These are phyloP conservation scores for Amblyopsis rosae DNA, from an alignment of 2,113 vertebrate genomes.

Conservation along the genomic window DNA sequence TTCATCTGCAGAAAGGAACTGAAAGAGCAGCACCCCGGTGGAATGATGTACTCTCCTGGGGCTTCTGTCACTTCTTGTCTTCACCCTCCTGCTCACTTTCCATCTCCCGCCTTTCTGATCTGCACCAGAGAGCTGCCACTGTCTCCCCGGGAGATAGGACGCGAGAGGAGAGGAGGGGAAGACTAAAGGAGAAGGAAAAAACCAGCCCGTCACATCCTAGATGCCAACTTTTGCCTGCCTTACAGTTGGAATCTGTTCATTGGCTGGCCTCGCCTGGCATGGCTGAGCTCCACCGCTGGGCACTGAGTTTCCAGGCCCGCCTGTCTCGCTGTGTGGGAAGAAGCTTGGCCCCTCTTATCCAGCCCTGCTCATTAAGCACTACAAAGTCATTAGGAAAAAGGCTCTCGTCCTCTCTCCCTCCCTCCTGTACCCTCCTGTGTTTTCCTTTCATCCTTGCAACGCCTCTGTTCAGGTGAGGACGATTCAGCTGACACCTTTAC, in stretches of 20 bases:
- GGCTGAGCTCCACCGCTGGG: conserved; percentile 34
- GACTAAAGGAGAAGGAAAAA: conserved; percentile 27
- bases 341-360: conserved; percentile 51
- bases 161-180: conserved; percentile 5
- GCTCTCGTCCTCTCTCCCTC: conserved; percentile 59
- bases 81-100: conserved; percentile 53
- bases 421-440: conserved; percentile 52
- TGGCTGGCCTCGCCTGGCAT: conserved; percentile 36
- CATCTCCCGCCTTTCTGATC: conserved; percentile 71
- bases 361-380: conserved; percentile 70
- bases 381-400: conserved; percentile 67
- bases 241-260: conserved; percentile 60
- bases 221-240: conserved; percentile 56
- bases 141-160: conserved; percentile 54
- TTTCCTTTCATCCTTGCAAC: conserved; percentile 65
- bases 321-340: conserved; percentile 58
- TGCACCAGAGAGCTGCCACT: conserved; percentile 61
- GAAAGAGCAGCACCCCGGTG: conserved; percentile 52
- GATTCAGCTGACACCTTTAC: conserved; percentile 62
- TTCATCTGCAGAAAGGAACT: conserved; percentile 72
- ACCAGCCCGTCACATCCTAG: conserved; percentile 33
- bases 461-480: conserved; percentile 48
- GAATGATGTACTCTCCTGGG: conserved; percentile 69
- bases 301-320: conserved; percentile 33
- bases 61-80: conserved; percentile 45